Base-by-base conservation (phyloP, 1,140 invertebrate genomes). In the Trichonephila inaurata region DNA sequence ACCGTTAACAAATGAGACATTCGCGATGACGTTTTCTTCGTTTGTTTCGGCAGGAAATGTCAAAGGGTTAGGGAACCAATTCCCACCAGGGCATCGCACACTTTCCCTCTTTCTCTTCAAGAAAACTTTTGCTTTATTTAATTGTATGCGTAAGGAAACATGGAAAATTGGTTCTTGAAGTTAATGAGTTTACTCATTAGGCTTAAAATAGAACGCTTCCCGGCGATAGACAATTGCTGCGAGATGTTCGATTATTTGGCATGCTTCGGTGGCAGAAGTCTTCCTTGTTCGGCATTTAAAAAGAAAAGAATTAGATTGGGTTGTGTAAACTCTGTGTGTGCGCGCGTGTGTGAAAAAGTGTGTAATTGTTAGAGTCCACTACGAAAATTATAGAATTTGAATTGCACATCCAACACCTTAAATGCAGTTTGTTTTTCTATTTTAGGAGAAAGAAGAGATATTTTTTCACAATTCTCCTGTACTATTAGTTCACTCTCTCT, bases 21-120 rank as follows among this genome's bases (percentile, higher is more conserved):
- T 60, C 82, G 82, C 40, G 86, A 64, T 88, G 86, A 88, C 86
- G 86, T 88, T 88, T 51, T 88, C 60, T 88, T 64, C 86, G 86
- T 88, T 88, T 88, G 86, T 88, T 88, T 64, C 86, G 61, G 19
- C 44, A 60, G 51, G 61, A 88, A 88, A 88, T 88, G 86, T 88
- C 86, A 88, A 88, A 88, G 86, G 86, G 86, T 64, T 83, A 83
- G 82, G 82, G 51, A 28, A 83, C 24, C 24, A 77, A 77, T 77
- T 85, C 44, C 51, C 83, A 51, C n/a, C 14, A 69, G 81, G 81
- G 6, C 81, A 33, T 51, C 33, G 24, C 83, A 28, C 19, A 18
- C 72, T 4, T 19, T 19, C 4, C 16, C 14, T 28, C 28, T 19
- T 7, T 19, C 81, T 12, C 51, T 21, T 7, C 18, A n/a, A 44